Percentiles rank a stretch among this genome's conserved stretches.
These are phyloP conservation scores for Oostethus manadensis DNA, from an alignment of 2,113 vertebrate species.

Conservation along the genomic window DNA sequence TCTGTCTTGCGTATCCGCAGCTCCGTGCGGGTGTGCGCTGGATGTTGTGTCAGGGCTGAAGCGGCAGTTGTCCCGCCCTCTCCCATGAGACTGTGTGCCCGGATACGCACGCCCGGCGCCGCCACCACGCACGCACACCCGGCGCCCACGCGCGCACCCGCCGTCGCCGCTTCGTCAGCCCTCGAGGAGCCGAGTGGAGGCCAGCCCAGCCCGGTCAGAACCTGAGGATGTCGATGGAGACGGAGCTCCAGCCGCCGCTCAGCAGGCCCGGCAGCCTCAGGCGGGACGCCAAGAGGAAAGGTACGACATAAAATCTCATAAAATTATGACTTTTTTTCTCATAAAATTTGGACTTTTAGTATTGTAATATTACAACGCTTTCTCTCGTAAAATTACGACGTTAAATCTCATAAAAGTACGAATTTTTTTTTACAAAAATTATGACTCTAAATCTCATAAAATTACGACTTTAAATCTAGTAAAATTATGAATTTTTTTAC, in stretches of 20 bases:
- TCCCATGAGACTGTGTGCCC: slow-evolving; percentile 91
- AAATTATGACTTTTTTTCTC: too few species aligned
- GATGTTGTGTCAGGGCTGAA: slow-evolving; percentile 82
- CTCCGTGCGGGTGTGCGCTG: slow-evolving; percentile 79
- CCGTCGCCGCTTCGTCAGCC: slow-evolving; percentile 57
- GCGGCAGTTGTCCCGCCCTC: slow-evolving; percentile 67
- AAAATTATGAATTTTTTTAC: too few species aligned
- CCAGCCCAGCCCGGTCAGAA: slow-evolving; percentile 56
- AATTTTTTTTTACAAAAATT: too few species aligned
- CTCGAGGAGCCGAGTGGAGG: slow-evolving; percentile 50
- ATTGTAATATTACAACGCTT: too few species aligned
- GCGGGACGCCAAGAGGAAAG: slow-evolving; percentile 98
- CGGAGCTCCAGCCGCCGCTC: slow-evolving; percentile 98
- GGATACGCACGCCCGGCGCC: slow-evolving; percentile 65
- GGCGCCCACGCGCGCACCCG: slow-evolving; percentile 58
- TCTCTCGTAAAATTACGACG: too few species aligned
- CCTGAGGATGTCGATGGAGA: slow-evolving; percentile 98
- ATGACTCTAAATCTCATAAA: too few species aligned
- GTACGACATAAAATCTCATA: too few species aligned
- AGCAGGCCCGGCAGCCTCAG: slow-evolving; percentile 98
- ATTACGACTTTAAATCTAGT: too few species aligned
- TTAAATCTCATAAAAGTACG: too few species aligned
- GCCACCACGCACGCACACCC: slow-evolving; percentile 53
- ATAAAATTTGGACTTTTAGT: too few species aligned
- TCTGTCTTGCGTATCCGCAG: slow-evolving; percentile 34